Base-by-base conservation (phyloP, 1,140 invertebrate genomes). In the Melitaea cinxia region DNA sequence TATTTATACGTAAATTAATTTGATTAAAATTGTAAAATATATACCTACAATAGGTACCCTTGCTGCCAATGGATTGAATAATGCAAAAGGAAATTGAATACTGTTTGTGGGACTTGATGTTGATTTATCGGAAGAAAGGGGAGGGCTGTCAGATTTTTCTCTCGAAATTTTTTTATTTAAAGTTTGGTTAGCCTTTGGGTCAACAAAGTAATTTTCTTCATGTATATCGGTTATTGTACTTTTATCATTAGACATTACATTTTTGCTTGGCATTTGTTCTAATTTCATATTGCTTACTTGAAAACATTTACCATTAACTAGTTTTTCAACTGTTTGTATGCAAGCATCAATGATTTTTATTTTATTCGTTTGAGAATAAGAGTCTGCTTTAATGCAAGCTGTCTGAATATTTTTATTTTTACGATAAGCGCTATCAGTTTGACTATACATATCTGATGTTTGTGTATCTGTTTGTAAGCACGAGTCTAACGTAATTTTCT, bases 21-120 rank as follows among this genome's bases (percentile, higher is more conserved):
- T 10, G 21, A 39, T 53, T 66, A 59, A 59, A 49, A 54, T 59
- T 49, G 19, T 15, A 61, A n/a, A 57, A 61, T 69, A 81, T 78
- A 77, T 92, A 92, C 91, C 91, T 92, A 92, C 77, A 73, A 77
- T 77, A 64, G 89, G 84, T 78, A 91, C 78, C 73, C 86, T 84
- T 70, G 87, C 88, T 66, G 85, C 87, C 78, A 92, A 79, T 35
- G 86, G 82, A 79, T 84, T 89, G 65, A 91, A 91, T 66, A 91
- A 72, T 35, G 91, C 80, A 54, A 91, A 88, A 15, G 89, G 84
- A 53, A 88, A 85, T 42, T 75, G 73, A 58, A 83, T 82, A 55
- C 71, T 68, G 60, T 72, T 70, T 30, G 75, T 75, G 53, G 73
- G 59, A n/a, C 73, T 70, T 19, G 72, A 68, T 70, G 58, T 5